Conservation (phyloP, 2,113 vertebrate genomes). For the Myrmecophaga tridactyla region DNA sequence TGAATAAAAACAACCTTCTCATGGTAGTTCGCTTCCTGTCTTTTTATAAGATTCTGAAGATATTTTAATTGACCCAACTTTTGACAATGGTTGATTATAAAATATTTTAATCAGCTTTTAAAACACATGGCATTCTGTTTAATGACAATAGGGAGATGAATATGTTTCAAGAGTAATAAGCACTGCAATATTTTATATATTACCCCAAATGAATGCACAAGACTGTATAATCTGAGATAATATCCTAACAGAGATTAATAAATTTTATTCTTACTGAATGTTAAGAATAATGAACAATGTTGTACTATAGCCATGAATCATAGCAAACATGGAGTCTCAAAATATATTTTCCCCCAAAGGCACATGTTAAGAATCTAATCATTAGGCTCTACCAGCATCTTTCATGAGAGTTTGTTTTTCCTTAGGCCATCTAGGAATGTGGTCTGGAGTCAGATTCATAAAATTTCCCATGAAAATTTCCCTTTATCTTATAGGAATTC, state of each 20-base stretch:
- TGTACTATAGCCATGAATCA: neutral
- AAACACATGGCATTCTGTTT: neutral
- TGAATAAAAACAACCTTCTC: constrained; percentile 46
- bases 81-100: neutral
- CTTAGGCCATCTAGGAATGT: neutral
- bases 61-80: neutral
- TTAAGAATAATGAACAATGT: neutral
- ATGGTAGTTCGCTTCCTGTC: neutral
- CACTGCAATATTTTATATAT: neutral
- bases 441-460: neutral
- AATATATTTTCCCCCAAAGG: neutral
- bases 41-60: constrained; percentile 9
- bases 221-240: neutral
- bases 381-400: neutral
- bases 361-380: neutral
- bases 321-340: neutral
- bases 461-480: neutral
- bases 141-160: neutral
- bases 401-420: neutral
- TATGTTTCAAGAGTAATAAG: neutral
- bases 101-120: neutral
- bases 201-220: neutral
- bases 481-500: neutral
- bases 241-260: neutral
- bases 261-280: neutral